phyloP scores from a whole-genome alignment of 2,113 vertebrate species.

The Baryphthengus martii region DNA sequence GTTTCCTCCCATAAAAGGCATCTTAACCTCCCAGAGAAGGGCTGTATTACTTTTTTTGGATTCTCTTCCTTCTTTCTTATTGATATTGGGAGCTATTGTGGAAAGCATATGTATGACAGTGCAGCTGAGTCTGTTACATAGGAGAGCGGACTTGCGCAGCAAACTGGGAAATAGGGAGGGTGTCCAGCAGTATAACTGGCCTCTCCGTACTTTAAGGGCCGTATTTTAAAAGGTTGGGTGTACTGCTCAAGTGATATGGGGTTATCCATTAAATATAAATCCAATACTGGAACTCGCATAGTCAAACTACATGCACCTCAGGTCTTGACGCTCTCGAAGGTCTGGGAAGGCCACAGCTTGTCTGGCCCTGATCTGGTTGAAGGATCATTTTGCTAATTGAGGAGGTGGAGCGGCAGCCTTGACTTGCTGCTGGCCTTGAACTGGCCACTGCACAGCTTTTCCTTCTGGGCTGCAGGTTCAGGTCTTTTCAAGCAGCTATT shows the following conservation, averaged over 20 bases:
- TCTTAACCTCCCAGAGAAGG: neutral
- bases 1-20: neutral
- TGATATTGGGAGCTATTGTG: neutral
- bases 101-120: neutral
- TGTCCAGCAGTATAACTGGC: neutral
- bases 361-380: neutral
- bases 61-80: neutral
- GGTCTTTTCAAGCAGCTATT: neutral
- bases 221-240: neutral
- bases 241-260: neutral
- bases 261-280: neutral
- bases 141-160: neutral
- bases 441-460: neutral
- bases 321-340: neutral
- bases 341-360: neutral
- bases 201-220: neutral
- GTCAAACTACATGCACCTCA: rapidly evolving
- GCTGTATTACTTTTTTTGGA: neutral
- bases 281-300: neutral
- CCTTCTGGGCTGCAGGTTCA: neutral
- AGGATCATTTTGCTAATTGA: neutral
- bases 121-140: neutral
- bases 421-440: neutral
- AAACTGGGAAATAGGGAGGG: neutral
- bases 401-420: neutral